phyloP scores from a whole-genome alignment of 2,888 invertebrate species.

The Agrochola litura region DNA sequence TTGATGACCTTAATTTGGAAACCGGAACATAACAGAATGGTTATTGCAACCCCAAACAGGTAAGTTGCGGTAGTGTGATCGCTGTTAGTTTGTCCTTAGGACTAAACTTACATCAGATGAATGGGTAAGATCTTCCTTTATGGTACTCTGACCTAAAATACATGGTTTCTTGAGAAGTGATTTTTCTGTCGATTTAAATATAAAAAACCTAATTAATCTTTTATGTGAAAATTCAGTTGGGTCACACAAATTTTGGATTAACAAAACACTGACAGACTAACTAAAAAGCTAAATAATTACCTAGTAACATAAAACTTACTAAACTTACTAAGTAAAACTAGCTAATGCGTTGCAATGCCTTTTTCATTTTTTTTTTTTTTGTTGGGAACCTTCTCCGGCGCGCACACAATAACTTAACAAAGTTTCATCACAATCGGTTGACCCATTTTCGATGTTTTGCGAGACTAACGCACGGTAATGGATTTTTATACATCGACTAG shows the following conservation, averaged over 20 bases:
- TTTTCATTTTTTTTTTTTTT: too few species aligned
- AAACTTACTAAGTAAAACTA: too few species aligned
- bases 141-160: not conserved
- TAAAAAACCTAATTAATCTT: not conserved
- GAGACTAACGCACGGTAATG: too few species aligned
- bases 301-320: too few species aligned
- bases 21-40: slow-evolving; percentile 8
- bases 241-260: not conserved
- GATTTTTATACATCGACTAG: too few species aligned
- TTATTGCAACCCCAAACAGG: slow-evolving; percentile 34
- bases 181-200: not conserved
- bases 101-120: not conserved
- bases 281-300: not conserved
- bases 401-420: too few species aligned
- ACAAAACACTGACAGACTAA: not conserved
- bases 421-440: too few species aligned
- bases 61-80: slow-evolving; percentile 10
- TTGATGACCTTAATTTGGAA: slow-evolving; percentile 25
- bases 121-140: slow-evolving; percentile 7
- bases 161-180: not conserved
- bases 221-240: not conserved
- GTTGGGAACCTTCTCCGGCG: too few species aligned
- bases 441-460: too few species aligned
- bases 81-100: slow-evolving; percentile 11
- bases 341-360: too few species aligned